Evolutionary conservation across 2,888 invertebrate species (phyloP).

Genomic region (Aethes cnicana): DNA sequence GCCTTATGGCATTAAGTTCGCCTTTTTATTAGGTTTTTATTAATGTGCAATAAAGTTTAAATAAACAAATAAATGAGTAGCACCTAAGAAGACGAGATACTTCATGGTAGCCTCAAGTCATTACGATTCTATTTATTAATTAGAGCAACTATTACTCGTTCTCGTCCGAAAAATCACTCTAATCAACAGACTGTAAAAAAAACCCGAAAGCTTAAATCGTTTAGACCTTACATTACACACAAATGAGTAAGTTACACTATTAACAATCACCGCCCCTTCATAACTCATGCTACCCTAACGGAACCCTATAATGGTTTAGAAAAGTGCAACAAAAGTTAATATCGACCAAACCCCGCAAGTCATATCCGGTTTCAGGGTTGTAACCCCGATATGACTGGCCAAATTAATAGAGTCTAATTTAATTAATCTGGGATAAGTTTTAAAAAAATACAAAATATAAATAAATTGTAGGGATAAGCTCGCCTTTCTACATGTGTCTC

Average conservation of each 20-base stretch:
- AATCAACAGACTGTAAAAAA: not conserved
- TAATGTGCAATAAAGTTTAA: too few relatives aligned
- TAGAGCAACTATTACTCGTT: not conserved
- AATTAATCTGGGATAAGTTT: conserved; percentile 52
- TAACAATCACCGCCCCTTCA: conserved; percentile 35
- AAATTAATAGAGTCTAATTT: conserved; percentile 48
- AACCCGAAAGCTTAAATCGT: not conserved
- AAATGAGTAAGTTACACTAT: conserved; percentile 11
- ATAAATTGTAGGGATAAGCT: too few relatives aligned
- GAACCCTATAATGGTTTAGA: conserved; percentile 43
- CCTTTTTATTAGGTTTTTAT: too few relatives aligned
- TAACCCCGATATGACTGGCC: conserved; percentile 54
- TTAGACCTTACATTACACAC: not conserved
- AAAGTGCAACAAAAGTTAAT: conserved; percentile 52
- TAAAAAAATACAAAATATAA: too few relatives aligned
- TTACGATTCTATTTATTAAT: too few relatives aligned
- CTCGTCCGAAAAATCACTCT: not conserved
- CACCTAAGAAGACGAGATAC: too few relatives aligned
- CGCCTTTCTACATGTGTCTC: too few relatives aligned
- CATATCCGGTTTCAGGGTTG: conserved; percentile 70
- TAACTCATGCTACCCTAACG: conserved; percentile 44
- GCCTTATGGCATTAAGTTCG: too few relatives aligned
- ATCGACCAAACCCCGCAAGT: conserved; percentile 67
- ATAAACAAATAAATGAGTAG: too few relatives aligned
- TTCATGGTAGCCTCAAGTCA: too few relatives aligned